Percentiles rank a stretch among this genome's conserved stretches.
Evolutionary conservation across 2,797 vertebrate genomes (phyloP).

Genomic region (Yasuhikotakia modesta): DNA sequence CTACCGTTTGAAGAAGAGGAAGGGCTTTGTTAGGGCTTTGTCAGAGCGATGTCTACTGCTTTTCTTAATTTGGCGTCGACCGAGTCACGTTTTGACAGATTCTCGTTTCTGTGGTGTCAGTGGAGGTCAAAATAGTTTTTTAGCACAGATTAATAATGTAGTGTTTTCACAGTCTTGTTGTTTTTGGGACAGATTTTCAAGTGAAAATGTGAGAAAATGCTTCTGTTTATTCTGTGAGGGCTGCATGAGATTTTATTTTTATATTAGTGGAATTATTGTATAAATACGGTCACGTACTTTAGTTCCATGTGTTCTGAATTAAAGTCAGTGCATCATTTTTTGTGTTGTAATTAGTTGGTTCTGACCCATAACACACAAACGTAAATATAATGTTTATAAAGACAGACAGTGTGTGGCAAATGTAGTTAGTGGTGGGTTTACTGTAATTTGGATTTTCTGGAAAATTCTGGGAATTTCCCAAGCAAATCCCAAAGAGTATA

Average conservation of each 20-base stretch:
- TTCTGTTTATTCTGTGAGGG: neutral
- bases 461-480: no score
- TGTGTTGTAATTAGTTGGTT: no score
- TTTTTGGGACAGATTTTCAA: neutral
- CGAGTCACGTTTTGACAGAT: conserved; percentile 12
- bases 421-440: no score
- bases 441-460: no score
- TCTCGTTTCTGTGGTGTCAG: conserved; percentile 7
- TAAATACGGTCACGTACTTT: no score
- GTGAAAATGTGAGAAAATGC: no score
- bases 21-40: conserved; percentile 37
- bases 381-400: no score
- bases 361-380: no score
- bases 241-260: neutral
- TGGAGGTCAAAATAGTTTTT: neutral
- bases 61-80: conserved; percentile 29
- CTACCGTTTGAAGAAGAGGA: conserved; percentile 28
- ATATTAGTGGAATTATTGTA: neutral
- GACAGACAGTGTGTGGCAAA: no score
- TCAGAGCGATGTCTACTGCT: conserved; percentile 33
- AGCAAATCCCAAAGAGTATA: neutral
- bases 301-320: no score
- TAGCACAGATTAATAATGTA: neutral
- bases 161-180: neutral
- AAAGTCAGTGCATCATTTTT: no score